These are phyloP conservation scores for Venustoraphidia nigricollis DNA, from an alignment of 2,888 invertebrate genomes.

Conservation along the genomic window DNA sequence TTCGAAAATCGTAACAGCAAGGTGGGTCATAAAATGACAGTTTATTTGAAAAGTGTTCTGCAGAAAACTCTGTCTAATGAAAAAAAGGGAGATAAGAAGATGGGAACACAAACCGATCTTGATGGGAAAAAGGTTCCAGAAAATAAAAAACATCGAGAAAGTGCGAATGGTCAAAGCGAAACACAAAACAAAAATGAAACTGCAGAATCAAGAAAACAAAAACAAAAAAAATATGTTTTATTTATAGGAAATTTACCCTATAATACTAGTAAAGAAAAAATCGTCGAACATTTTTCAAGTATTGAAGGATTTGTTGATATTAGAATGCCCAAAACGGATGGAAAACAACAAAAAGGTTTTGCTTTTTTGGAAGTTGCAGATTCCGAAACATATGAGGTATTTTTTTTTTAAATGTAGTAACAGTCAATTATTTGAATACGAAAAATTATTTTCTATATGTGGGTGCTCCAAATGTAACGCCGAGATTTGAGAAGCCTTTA, in stretches of 20 bases:
- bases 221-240: slow-evolving; percentile 23
- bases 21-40: too few relatives aligned
- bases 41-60: too few relatives aligned
- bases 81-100: too few relatives aligned
- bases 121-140: background rate
- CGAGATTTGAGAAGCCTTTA: too few relatives aligned
- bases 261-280: slow-evolving; percentile 22
- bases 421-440: too few relatives aligned
- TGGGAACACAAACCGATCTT: background rate
- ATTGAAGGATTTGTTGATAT: slow-evolving; percentile 24
- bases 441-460: too few relatives aligned
- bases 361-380: slow-evolving; percentile 29
- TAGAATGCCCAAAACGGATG: slow-evolving; percentile 24
- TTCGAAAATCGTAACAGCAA: too few relatives aligned
- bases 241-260: slow-evolving; percentile 31
- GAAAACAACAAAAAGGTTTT: slow-evolving; percentile 26
- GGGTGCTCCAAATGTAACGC: too few relatives aligned
- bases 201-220: slow-evolving; percentile 13
- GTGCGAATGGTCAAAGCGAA: background rate
- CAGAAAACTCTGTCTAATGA: too few relatives aligned
- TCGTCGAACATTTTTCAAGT: slow-evolving; percentile 29
- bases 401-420: too few relatives aligned
- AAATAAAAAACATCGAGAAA: background rate
- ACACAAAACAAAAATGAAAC: background rate
- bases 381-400: slow-evolving; percentile 28